Conservation (phyloP, 1,140 invertebrate species). For the Brachionus paranguensis region DNA sequence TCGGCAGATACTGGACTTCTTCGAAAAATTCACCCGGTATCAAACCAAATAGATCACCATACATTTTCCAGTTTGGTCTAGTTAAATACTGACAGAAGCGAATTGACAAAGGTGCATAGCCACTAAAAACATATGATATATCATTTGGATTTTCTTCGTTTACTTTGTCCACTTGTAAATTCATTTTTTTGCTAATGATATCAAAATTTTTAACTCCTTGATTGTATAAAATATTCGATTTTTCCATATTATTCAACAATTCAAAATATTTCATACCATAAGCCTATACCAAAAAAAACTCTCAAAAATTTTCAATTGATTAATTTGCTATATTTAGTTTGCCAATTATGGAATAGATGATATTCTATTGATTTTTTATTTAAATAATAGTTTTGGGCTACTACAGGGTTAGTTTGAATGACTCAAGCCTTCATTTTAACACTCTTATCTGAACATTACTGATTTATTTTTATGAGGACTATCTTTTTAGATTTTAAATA, state of each 20-base stretch:
- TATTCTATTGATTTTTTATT: no score
- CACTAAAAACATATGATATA: slow-evolving; percentile 82
- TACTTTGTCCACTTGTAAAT: slow-evolving; percentile 27
- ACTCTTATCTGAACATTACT: no score
- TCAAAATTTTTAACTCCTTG: slow-evolving; percentile 57
- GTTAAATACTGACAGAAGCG: slow-evolving; percentile 60
- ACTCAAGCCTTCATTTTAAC: no score
- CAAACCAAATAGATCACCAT: slow-evolving; percentile 64
- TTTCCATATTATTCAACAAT: slow-evolving; percentile 78
- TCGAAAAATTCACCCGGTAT: slow-evolving; percentile 63
- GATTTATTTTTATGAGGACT: no score
- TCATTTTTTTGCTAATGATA: slow-evolving; percentile 15
- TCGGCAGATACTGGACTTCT: slow-evolving; percentile 57
- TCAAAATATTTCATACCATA: slow-evolving; percentile 82
- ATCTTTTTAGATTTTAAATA: no score
- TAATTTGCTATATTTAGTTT: not conserved
- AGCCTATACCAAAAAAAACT: slow-evolving; percentile 60
- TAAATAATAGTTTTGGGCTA: no score
- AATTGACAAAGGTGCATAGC: slow-evolving; percentile 84
- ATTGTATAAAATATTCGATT: slow-evolving; percentile 69
- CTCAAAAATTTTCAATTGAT: not conserved
- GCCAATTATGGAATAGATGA: not conserved
- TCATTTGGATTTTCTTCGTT: slow-evolving; percentile 66
- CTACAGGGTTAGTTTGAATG: no score
- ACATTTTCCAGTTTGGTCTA: slow-evolving; percentile 70